phyloP scores from a whole-genome alignment of 2,113 vertebrate genomes.

The Ancistrus triradiatus region DNA sequence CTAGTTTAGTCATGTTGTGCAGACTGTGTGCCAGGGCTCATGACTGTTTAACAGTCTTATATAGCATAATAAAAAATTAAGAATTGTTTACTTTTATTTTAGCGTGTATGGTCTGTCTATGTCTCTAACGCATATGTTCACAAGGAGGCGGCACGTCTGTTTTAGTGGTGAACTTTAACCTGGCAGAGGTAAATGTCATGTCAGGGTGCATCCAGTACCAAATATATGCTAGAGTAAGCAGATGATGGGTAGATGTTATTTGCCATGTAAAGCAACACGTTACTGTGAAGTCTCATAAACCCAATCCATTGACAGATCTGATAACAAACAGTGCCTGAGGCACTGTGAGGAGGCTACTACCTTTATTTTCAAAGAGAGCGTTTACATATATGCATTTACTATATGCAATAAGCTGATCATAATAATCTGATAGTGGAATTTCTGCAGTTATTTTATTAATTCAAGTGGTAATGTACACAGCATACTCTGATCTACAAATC shows the following conservation, averaged over 20 bases:
- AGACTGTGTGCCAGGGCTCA: slow-evolving; percentile 10
- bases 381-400: too few species aligned
- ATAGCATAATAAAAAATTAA: background rate
- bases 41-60: too few species aligned
- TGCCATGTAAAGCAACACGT: background rate
- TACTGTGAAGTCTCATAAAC: background rate
- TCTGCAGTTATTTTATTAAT: too few species aligned
- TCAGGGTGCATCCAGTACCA: background rate
- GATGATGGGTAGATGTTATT: slow-evolving; percentile 18
- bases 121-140: too few species aligned
- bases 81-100: background rate
- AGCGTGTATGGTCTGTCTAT: background rate
- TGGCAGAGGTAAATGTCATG: slow-evolving; percentile 13
- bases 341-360: too few species aligned
- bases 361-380: too few species aligned
- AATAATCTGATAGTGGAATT: too few species aligned
- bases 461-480: too few species aligned
- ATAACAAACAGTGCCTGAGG: background rate
- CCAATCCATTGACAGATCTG: background rate
- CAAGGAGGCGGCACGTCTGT: background rate
- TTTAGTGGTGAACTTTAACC: slow-evolving; percentile 26
- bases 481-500: too few species aligned
- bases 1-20: background rate
- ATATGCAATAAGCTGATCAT: too few species aligned
- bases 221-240: background rate